Evolutionary conservation across 2,888 invertebrate genomes (phyloP).

Genomic region (Epistrophe grossulariae): DNA sequence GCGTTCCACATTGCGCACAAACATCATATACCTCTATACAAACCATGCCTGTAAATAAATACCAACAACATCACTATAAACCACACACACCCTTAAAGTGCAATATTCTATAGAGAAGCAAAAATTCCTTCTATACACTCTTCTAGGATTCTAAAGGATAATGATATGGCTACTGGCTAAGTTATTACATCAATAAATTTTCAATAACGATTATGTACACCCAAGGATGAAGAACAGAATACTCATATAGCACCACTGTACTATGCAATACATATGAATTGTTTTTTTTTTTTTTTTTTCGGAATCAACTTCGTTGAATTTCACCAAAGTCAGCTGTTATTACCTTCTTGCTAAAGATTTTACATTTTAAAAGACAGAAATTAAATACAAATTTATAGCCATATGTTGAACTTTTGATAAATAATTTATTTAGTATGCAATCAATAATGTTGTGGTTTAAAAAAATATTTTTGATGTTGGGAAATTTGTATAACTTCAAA

Average conservation of each 20-base stretch:
- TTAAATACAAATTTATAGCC: too few species aligned
- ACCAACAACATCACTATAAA: slow-evolving; percentile 3
- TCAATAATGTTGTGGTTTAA: too few species aligned
- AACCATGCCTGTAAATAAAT: slow-evolving; percentile 7
- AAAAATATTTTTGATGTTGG: too few species aligned
- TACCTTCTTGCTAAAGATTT: too few species aligned
- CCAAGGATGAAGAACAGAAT: slow-evolving; percentile 23
- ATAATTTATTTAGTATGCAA: too few species aligned
- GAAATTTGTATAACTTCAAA: too few species aligned
- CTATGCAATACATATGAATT: too few species aligned
- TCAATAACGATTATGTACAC: slow-evolving; percentile 61
- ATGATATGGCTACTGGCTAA: slow-evolving; percentile 51
- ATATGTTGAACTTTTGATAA: too few species aligned
- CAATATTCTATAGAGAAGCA: neutral
- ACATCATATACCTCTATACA: neutral
- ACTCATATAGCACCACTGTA: neutral
- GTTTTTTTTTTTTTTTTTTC: slow-evolving; percentile 3
- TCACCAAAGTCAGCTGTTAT: neutral
- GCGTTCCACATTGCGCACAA: slow-evolving; percentile 17
- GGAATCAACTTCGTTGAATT: neutral
- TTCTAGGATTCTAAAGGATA: slow-evolving; percentile 18
- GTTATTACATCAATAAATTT: slow-evolving; percentile 74
- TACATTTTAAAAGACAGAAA: too few species aligned
- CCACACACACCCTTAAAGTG: slow-evolving; percentile 12
- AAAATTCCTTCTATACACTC: neutral